Base-by-base conservation (phyloP, 2,113 vertebrate species). In the Smithornis capensis region DNA sequence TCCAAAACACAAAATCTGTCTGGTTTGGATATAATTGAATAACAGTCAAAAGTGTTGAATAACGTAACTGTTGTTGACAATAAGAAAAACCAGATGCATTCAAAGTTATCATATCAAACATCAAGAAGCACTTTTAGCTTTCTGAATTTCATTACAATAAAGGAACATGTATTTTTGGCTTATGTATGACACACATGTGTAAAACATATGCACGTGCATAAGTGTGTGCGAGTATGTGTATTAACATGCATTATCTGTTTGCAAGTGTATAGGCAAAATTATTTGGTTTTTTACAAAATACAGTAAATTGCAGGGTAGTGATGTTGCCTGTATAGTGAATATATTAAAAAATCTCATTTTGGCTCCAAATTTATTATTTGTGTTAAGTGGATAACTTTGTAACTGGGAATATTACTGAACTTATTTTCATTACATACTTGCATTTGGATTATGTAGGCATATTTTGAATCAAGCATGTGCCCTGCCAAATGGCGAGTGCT, bases 241-340 rank as follows among this genome's bases (percentile, higher is more conserved):
- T 59, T 31, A 45, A 24, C 6, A 4, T 47, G 8, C 7, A 19
- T 44, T 76, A 31, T 23, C 23, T 70, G 12, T 62, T 14, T 8
- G 0, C 6, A 0, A 14, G 12, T n/a, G 7, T 50, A 18, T 35
- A 28, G 3, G 7, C 40, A 74, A 37, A 57, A 40, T 65, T 45
- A 40, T 42, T 64, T 2, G 10, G 44, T 3, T 57, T 77, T 49
- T 52, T 65, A 56, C 1, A 50, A 85, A 75, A 38, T 67, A 12
- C 0, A 0, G 3, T 63, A 28, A 14, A 49, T 6, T 17, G 5
- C 38, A 45, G 7, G 2, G 53, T 47, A 27, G 2, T 49, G 25
- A 27, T 42, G 50, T 37, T 77, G 35, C 14, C 59, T 81, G 4
- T 35, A n/a, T 33, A 52, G 13, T 29, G 24, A 3, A 3, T 42